Evolutionary conservation across 2,888 invertebrate genomes (phyloP), one percentile per base, ranked within the genome.

Genomic region (Vannuccia rotundouncinata): DNA sequence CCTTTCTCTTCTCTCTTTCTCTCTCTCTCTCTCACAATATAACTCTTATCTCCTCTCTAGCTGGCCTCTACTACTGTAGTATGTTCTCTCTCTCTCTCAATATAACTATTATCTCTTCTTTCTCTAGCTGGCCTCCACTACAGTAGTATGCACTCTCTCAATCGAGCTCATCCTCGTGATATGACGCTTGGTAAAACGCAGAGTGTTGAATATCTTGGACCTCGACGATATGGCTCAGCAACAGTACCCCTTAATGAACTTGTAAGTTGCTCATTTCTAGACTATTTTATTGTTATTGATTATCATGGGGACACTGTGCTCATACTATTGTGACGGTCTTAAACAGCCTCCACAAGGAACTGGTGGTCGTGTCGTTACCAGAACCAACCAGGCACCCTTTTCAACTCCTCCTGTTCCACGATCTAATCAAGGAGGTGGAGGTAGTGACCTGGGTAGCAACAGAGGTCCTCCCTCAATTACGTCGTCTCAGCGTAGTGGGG

Each of bases 131-230:
- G 79, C 5, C 30, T 45, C 28, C 80, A 80, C 1, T 80, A 80
- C 59, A 59, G 80, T 28, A 80, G 78, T 13, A 80, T 80, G 77
- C 80, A 80, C 30, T 80, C 78, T 59, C 59, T 80, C 17, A 80
- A 80, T 29, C 79, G 80, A 29, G n/a, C 29, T 10, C 80, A 80
- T 29, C 80, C 80, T 1, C 10, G 80, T 5, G 80, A 80, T 22
- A 80, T 80, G 80, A 73, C 60, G 22, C n/a, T 78, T 1, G 66
- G 66, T 27, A 78, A 78, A 5, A 74, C 78, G 1, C 45, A 78
- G 59, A 78, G 78, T 77, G 59, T 74, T 29, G 78, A 78, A 25
- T 29, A 78, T 78, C 78, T 78, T 1, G 45, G 59, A 27, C 45
- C 27, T 59, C 30, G 45, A 25, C 77, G 77, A 10, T 59, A 31